Evolutionary conservation across 2,888 invertebrate genomes (phyloP).

Genomic region (Eupelmus urozonus): DNA sequence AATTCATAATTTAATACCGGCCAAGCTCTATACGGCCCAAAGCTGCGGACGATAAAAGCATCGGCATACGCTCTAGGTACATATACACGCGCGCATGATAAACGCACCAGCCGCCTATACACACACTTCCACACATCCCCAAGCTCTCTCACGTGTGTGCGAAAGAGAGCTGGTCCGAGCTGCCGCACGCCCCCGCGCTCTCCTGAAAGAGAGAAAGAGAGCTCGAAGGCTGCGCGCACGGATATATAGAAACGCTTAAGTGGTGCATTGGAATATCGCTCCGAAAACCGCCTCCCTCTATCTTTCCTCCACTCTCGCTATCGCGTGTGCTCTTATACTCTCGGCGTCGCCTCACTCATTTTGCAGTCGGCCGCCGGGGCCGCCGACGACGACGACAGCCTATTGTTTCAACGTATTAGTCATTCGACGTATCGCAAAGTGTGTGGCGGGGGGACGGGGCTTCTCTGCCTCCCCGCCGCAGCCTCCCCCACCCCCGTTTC

Average conservation of each 20-base stretch:
- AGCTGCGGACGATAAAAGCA: constrained; percentile 67
- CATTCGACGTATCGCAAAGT: constrained; percentile 77
- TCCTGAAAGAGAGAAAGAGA: constrained; percentile 62
- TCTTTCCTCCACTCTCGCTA: constrained; percentile 48
- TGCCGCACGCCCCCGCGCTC: too few relatives aligned
- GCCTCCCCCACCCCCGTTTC: constrained; percentile 63
- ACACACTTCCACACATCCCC: neutral
- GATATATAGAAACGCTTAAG: constrained; percentile 76
- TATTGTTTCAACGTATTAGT: constrained; percentile 77
- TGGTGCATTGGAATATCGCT: constrained; percentile 76
- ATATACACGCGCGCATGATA: constrained; percentile 17
- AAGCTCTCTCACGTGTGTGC: too few relatives aligned
- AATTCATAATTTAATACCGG: constrained; percentile 69
- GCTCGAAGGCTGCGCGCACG: constrained; percentile 73
- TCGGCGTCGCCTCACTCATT: constrained; percentile 62
- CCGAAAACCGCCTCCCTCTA: constrained; percentile 65
- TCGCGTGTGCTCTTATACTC: constrained; percentile 61
- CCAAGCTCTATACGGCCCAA: constrained; percentile 60
- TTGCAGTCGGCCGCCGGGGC: constrained; percentile 69
- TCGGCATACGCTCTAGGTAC: constrained; percentile 57
- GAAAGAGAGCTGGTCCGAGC: too few relatives aligned
- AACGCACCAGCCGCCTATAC: neutral
- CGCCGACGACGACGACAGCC: constrained; percentile 70
- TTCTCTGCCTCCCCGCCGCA: constrained; percentile 8
- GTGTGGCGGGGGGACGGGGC: constrained; percentile 66